Base-by-base conservation (phyloP, 2,888 invertebrate species). In the Meganola albula region DNA sequence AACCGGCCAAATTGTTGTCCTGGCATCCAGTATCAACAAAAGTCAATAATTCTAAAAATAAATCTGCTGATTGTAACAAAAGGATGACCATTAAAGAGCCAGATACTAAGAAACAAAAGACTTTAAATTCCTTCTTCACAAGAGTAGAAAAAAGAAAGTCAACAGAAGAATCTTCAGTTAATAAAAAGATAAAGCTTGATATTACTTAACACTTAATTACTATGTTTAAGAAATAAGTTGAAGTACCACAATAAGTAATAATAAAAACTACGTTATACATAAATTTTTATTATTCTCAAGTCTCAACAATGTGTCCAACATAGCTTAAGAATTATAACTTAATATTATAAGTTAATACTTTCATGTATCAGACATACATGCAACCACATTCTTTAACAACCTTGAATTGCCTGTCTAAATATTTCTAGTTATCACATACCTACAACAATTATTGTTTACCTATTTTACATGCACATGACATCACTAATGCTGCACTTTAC, bases 31-130 rank as follows among this genome's bases (percentile, higher is more conserved):
- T 95, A 1, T 90, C 92, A 1, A 88, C 87, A 24, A 56, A 80
- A 24, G 94, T 95, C 0, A 93, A 93, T 58, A 92, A 91, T 63
- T 90, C 92, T 0, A 84, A 89, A 34, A 89, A 93, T 62, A 93
- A 94, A 70, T 82, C 80, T 13, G 58, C 68, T 0, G 74, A 87
- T 35, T 90, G 90, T 47, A 89, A 89, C 53, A 89, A 88, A 48
- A 87, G 80, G 18, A 47, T 83, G 21, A 31, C 48, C 20, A 29
- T 53, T 7, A 59, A 65, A 32, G 64, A 71, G 27, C 77, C 74
- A 47, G 62, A 62, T 40, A 58, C 48, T 32, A 62, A 22, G n/a
- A 34, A 69, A 43, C 83, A 87, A 63, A 82, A 75, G 53, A 74
- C 87, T 43, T 53, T 89, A 48, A 83, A 74, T 44, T 59, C 70